Base-by-base conservation (phyloP, 2,113 vertebrate genomes). In the Alligator sinensis region DNA sequence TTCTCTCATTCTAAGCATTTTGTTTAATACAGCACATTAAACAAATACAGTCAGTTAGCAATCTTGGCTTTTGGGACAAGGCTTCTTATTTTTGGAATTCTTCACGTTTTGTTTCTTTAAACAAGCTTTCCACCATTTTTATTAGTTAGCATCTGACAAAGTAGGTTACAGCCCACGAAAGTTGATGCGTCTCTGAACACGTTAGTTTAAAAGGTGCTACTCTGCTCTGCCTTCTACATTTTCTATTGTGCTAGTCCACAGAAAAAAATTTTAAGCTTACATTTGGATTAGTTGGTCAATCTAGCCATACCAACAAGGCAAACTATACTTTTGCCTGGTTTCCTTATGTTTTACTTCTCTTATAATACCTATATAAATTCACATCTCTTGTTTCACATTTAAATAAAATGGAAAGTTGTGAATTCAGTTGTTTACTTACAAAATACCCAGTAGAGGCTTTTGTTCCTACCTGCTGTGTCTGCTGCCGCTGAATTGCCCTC, bases 401-500 rank as follows among this genome's bases (percentile, higher is more conserved):
- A 16, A 64, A 87, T 6, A 30, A 27, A 70, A 62, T 55, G 68
- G 68, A 92, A 76, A 82, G 72, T 19, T 34, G 6, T 6, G 54
- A 47, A 21, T 0, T 2, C 22, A 54, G 78, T 28, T 25, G 6
- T 0, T 27, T 8, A 57, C 34, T 25, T 61, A 76, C 68, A 54
- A 79, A 70, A 61, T 1, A 1, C 28, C 3, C 1, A 24, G 59
- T 13, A 34, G 60, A 64, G 58, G 17, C 9, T 15, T 55, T 24
- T 15, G 3, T 24, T 25, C 98, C 91, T 92, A 98, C 98, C 98
- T 98, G 98, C 97, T 98, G 98, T 0, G 97, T 95, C 22, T 97
- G 98, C 24, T 98, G 98, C 84, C 98, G 98, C 94, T 98, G 91
- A 77, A 97, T 95, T 0, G 97, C 98, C 85, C 98, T 98, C 58